phyloP scores from a whole-genome alignment of 2,888 invertebrate genomes.

The Bembecia ichneumoniformis region DNA sequence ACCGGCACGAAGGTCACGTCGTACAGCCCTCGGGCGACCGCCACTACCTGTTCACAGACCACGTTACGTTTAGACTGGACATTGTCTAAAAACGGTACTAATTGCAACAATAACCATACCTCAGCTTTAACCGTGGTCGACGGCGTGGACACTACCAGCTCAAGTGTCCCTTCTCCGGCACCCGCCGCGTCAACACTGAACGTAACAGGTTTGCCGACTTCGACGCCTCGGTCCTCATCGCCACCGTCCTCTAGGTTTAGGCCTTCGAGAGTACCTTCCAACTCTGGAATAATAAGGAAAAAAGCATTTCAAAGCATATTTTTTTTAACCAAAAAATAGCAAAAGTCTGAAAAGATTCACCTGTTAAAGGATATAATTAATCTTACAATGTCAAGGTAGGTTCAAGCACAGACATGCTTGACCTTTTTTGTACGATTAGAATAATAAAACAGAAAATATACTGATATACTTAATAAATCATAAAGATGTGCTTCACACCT shows the following conservation, averaged over 20 bases:
- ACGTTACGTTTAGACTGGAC: too few relatives aligned
- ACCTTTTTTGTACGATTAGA: too few relatives aligned
- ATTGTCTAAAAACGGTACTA: too few relatives aligned
- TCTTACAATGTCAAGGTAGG: too few relatives aligned
- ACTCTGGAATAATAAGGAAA: constrained; percentile 30
- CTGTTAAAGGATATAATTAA: too few relatives aligned
- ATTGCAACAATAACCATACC: constrained; percentile 44
- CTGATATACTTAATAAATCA: too few relatives aligned
- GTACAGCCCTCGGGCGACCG: constrained; percentile 90
- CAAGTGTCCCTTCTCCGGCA: constrained; percentile 94
- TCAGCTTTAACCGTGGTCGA: constrained; percentile 90
- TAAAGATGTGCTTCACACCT: too few relatives aligned
- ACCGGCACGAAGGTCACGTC: constrained; percentile 94
- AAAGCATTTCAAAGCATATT: neutral
- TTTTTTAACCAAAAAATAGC: neutral
- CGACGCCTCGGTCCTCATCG: constrained; percentile 62
- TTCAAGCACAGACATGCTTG: too few relatives aligned
- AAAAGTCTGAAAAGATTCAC: neutral
- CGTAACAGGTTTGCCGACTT: constrained; percentile 88
- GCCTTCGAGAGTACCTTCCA: constrained; percentile 65
- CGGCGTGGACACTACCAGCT: constrained; percentile 92
- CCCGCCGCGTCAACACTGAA: constrained; percentile 96
- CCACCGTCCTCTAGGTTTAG: constrained; percentile 57
- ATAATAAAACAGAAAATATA: too few relatives aligned
- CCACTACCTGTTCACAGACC: constrained; percentile 76